Evolutionary conservation across 1,140 invertebrate species (phyloP), one percentile per base, ranked within the genome.

Genomic region (Thaumetopoea pityocampa): DNA sequence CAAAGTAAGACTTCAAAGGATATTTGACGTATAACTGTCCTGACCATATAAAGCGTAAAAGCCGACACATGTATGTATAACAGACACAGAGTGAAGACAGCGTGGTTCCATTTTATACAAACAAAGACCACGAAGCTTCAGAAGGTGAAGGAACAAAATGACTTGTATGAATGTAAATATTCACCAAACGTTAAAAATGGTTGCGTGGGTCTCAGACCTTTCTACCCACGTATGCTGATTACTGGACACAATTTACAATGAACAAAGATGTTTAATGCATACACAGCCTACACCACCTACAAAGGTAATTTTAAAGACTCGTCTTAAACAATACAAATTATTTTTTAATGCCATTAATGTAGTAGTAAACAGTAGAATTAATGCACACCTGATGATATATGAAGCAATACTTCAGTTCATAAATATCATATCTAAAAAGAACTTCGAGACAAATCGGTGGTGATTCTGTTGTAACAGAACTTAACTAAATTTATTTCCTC

Each of bases 1-100:
- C 52, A 15, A 44, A 18, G 23, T 32, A 29, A 35, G 40, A 32
- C 59, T 56, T 64, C 48, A 69, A 64, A 69, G 60, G 38, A 33
- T 44, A 29, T 29, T 42, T 17, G 19, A 12, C 4, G 34, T 24
- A 24, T 37, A 40, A 38, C 12, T 47, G 48, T 50, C 49, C 58
- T 47, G 51, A 62, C 57, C 59, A 64, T 62, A 48, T 56, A 44
- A 64, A 60, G 68, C 55, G 61, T 65, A 53, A 64, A 65, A 61
- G 51, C 45, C 40, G 32, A 49, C 43, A 38, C 54, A 40, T 22
- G 29, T 47, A 50, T 38, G 33, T 10, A 56, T 47, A 61, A 58
- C 54, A 51, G 51, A 56, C 40, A 20, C 20, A 7, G 17, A 20
- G 20, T 36, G 33, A 10, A 27, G 34, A 36, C 23, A 14, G 6